Conservation (phyloP, 2,113 vertebrate genomes). For the Bathybates hornii region DNA sequence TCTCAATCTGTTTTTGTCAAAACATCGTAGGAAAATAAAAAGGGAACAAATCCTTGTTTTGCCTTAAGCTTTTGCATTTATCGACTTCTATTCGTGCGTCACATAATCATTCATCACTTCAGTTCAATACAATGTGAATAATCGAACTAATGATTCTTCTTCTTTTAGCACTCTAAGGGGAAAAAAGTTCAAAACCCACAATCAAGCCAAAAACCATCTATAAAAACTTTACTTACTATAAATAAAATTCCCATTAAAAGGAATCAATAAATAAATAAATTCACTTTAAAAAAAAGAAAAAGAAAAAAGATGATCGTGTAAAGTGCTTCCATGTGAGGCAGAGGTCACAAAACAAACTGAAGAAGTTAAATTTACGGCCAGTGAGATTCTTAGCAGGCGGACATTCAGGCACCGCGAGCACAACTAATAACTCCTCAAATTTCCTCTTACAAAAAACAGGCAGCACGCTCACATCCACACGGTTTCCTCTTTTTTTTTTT, state of each 20-base stretch:
- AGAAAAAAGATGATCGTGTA: slow-evolving; percentile 22
- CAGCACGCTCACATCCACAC: neutral
- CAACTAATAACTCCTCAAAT: neutral
- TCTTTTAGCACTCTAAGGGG: neutral
- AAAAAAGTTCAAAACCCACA: slow-evolving; percentile 12
- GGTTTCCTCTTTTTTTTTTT: neutral
- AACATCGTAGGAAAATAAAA: neutral
- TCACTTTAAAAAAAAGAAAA: slow-evolving; percentile 6
- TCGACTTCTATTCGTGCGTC: neutral
- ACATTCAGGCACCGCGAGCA: neutral
- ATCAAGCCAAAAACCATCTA: slow-evolving; percentile 27
- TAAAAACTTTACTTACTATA: slow-evolving; percentile 47
- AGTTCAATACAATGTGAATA: slow-evolving; percentile 34
- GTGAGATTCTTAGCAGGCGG: slow-evolving; percentile 1
- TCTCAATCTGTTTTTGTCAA: neutral
- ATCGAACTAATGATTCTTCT: slow-evolving; percentile 9
- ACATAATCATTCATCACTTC: slow-evolving; percentile 38
- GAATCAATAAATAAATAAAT: slow-evolving; percentile 64
- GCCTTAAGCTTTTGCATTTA: slow-evolving; percentile 1
- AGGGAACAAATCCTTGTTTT: neutral
- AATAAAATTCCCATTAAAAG: slow-evolving; percentile 58
- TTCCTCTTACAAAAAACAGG: neutral
- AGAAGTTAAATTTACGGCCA: neutral
- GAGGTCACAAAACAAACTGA: slow-evolving; percentile 44
- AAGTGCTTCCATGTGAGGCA: slow-evolving; percentile 59